Conservation (phyloP, 2,113 vertebrate species). For the Marcusenius ussheri region DNA sequence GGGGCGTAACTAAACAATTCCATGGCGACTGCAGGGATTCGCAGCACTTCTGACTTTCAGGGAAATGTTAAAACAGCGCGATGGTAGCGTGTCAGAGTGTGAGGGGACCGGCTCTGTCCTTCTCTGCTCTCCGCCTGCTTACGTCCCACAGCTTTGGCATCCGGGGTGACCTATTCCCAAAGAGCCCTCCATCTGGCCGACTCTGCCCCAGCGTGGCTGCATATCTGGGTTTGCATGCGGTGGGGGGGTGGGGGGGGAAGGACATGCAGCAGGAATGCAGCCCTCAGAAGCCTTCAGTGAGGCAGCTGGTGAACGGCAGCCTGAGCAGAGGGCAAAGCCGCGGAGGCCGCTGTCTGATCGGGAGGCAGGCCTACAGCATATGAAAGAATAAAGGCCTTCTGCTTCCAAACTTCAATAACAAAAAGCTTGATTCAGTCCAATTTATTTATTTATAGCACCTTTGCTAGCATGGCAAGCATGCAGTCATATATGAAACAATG, state of each 20-base stretch:
- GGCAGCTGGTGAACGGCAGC: background rate
- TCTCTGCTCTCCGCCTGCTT: background rate
- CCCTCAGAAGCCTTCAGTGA: background rate
- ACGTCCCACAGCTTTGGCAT: background rate
- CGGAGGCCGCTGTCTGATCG: background rate
- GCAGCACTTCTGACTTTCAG: background rate
- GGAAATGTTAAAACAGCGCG: background rate
- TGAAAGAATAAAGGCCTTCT: background rate
- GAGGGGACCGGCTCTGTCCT: background rate
- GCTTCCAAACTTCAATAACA: background rate
- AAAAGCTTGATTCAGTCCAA: background rate
- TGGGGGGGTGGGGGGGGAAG: background rate
- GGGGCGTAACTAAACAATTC: background rate
- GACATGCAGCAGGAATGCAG: background rate
- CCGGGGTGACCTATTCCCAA: background rate
- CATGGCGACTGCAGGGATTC: background rate
- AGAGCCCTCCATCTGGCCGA: background rate
- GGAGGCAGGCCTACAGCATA: background rate
- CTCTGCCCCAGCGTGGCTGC: background rate
- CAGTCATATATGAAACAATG: background rate
- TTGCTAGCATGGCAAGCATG: background rate
- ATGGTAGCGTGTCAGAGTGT: background rate
- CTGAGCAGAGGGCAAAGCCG: background rate
- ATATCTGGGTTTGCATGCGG: background rate
- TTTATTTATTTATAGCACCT: background rate